phyloP scores from a whole-genome alignment of 1,140 invertebrate species.

The Drosophila bocki region DNA sequence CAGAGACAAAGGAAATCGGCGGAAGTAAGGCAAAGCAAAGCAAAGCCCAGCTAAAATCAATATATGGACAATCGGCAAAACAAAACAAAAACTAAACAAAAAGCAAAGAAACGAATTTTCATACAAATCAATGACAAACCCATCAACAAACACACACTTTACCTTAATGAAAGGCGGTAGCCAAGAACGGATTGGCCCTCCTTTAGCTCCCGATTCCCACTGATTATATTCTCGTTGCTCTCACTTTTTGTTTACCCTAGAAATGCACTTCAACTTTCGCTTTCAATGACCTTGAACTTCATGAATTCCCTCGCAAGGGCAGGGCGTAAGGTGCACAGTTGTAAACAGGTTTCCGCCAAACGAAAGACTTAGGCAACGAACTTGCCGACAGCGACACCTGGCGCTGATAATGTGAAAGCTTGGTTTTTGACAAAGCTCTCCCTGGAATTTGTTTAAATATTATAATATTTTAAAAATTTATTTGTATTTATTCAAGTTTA shows the following conservation, averaged over 20 bases:
- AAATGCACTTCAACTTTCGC: constrained; percentile 19
- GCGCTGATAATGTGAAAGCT: neutral
- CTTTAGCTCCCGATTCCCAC: neutral
- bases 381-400: constrained; percentile 45
- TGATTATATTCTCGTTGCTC: neutral
- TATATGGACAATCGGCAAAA: constrained; percentile 20
- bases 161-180: neutral
- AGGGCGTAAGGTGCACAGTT: constrained; percentile 20
- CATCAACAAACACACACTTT: neutral
- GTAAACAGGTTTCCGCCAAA: constrained; percentile 41
- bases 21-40: constrained; percentile 45
- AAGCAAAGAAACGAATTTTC: constrained; percentile 18
- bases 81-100: constrained; percentile 10
- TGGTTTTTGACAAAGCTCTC: constrained; percentile 3
- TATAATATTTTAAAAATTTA: too few relatives aligned
- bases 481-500: too few relatives aligned
- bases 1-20: constrained; percentile 46
- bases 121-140: constrained; percentile 28
- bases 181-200: neutral
- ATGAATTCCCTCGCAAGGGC: constrained; percentile 31
- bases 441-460: neutral
- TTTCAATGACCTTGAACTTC: constrained; percentile 55
- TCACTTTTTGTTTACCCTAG: neutral
- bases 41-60: constrained; percentile 29
- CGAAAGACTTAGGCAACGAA: constrained; percentile 66